Evolutionary conservation across 2,797 vertebrate genomes (phyloP).

Genomic region (Alectoris magna): DNA sequence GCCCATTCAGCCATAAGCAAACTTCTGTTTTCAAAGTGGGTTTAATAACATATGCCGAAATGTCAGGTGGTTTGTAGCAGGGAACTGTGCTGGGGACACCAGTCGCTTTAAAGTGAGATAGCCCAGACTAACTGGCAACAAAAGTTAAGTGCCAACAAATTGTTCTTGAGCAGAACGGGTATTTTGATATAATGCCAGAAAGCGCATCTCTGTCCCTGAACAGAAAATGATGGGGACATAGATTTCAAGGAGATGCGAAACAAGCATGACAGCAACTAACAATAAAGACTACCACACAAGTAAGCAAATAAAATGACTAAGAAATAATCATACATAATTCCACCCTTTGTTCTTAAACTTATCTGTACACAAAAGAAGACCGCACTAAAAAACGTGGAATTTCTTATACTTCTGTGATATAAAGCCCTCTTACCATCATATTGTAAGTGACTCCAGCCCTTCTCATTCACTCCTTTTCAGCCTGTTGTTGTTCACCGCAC

Average conservation of each 20-base stretch:
- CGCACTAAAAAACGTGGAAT: too few species aligned
- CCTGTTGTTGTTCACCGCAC: not conserved
- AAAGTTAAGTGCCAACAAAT: not conserved
- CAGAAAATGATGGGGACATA: not conserved
- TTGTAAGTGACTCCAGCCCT: not conserved
- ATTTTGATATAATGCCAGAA: not conserved
- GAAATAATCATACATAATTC: not conserved
- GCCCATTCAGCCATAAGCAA: conserved; percentile 15
- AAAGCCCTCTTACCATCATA: not conserved
- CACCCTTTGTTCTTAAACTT: not conserved
- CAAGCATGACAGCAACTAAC: not conserved
- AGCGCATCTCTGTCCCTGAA: not conserved
- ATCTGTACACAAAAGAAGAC: not conserved
- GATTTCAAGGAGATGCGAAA: not conserved
- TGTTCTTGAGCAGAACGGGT: not conserved
- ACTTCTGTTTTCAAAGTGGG: not conserved
- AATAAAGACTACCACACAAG: not conserved
- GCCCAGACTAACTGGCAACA: not conserved
- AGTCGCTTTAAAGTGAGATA: not conserved
- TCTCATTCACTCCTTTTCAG: not conserved
- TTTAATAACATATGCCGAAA: not conserved
- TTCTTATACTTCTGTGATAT: not conserved
- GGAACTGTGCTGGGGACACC: not conserved
- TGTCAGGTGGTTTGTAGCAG: not conserved
- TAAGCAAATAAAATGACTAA: not conserved